phyloP scores from a whole-genome alignment of 1,140 invertebrate genomes.

The Littorina saxatilis region DNA sequence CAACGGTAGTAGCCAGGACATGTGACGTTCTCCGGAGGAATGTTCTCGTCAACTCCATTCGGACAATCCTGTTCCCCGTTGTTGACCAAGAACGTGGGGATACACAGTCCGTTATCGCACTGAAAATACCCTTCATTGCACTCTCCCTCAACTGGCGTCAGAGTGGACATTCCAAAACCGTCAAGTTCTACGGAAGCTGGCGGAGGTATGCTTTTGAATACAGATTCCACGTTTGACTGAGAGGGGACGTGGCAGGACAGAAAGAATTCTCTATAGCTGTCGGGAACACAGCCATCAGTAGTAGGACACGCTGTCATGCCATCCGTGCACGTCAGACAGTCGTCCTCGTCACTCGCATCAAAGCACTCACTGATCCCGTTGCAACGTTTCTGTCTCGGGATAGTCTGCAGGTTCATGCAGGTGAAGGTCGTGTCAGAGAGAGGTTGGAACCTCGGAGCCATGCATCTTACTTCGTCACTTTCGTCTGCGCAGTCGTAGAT shows the following conservation, averaged over 20 bases:
- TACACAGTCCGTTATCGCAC: background rate
- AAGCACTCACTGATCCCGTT: background rate
- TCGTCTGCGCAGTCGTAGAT: constrained; percentile 32
- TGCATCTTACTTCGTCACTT: constrained; percentile 35
- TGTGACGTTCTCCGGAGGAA: background rate
- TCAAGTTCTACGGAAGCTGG: background rate
- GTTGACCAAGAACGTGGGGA: constrained; percentile 6
- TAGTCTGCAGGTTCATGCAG: background rate
- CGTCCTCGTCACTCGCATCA: background rate
- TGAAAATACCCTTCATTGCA: background rate
- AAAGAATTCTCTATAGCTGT: background rate
- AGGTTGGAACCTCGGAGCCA: background rate
- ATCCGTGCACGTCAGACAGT: background rate
- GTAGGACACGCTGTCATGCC: background rate
- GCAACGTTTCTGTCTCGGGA: background rate
- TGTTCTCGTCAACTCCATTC: constrained; percentile 12
- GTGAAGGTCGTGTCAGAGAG: background rate
- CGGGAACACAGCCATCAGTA: background rate
- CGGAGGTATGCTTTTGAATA: background rate
- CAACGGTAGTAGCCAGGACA: constrained; percentile 30
- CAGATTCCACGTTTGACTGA: background rate
- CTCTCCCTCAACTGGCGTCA: too few relatives aligned
- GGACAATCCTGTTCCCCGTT: too few relatives aligned
- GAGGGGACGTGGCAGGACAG: background rate
- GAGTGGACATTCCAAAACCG: background rate